phyloP scores from a whole-genome alignment of 1,140 invertebrate genomes.

The Leptinotarsa texana region DNA sequence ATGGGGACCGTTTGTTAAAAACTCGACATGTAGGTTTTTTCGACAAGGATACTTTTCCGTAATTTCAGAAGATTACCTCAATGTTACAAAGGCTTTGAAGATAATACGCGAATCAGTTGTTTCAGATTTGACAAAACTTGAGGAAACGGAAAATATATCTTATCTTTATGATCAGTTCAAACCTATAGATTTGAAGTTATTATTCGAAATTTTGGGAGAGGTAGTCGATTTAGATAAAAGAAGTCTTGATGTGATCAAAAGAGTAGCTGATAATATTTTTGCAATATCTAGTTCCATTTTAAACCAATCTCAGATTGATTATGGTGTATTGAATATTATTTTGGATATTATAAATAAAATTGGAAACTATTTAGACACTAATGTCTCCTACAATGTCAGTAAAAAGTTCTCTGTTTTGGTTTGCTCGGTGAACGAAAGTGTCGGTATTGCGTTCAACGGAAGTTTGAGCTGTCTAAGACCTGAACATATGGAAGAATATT shows the following conservation, averaged over 20 bases:
- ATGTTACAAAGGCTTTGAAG: neutral
- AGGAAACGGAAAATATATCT: neutral
- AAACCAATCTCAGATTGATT: neutral
- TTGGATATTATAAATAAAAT: neutral
- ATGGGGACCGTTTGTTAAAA: neutral
- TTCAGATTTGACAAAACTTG: neutral
- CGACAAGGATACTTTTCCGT: conserved; percentile 1
- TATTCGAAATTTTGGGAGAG: neutral
- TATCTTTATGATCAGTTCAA: neutral
- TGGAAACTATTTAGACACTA: neutral
- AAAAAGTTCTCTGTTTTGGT: neutral
- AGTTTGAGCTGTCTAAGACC: neutral
- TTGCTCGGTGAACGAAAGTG: neutral
- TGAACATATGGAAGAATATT: neutral
- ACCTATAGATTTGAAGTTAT: neutral
- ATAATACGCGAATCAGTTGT: neutral
- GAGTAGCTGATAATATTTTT: neutral
- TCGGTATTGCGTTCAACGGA: neutral
- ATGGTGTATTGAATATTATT: neutral
- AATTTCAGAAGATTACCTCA: neutral
- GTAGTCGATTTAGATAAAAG: neutral
- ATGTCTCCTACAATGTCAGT: neutral
- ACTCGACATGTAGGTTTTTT: neutral
- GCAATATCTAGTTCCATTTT: neutral
- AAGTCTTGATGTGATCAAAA: neutral